phyloP scores from a whole-genome alignment of 2,113 vertebrate genomes.

The Marmota flaviventris region DNA sequence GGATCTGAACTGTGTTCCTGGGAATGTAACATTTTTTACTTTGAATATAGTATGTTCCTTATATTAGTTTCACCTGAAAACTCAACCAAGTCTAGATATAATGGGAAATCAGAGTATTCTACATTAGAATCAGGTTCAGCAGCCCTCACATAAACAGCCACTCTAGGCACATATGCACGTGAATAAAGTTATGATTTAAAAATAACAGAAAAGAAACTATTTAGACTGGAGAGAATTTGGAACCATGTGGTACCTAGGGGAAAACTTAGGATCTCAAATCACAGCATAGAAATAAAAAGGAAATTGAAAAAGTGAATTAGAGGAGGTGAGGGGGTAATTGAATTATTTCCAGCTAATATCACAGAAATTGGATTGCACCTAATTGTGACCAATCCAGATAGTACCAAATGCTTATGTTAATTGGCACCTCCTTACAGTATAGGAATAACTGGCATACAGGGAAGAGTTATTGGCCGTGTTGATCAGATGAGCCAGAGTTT shows the following conservation, averaged over 20 bases:
- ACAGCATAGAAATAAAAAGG: conserved; percentile 52
- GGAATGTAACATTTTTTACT: neutral
- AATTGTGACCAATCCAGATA: conserved; percentile 63
- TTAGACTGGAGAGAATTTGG: conserved; percentile 52
- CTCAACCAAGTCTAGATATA: conserved; percentile 20
- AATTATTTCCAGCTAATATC: conserved; percentile 68
- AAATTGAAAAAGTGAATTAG: conserved; percentile 70
- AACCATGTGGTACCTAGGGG: neutral
- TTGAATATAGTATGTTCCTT: conserved; percentile 42
- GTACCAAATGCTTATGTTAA: conserved; percentile 70
- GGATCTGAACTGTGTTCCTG: neutral
- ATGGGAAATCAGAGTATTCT: conserved; percentile 43
- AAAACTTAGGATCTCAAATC: conserved; percentile 15
- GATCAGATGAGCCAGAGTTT: conserved; percentile 43
- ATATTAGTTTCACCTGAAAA: neutral
- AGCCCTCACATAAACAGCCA: neutral
- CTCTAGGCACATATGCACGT: neutral
- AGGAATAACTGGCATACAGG: conserved; percentile 7
- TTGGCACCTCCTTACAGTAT: conserved; percentile 22
- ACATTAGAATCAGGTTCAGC: neutral
- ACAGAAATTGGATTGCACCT: conserved; percentile 59
- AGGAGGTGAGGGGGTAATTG: conserved; percentile 66
- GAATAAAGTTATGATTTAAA: conserved; percentile 30
- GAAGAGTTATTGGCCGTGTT: conserved; percentile 29
- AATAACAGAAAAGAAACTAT: neutral